Evolutionary conservation across 2,113 vertebrate genomes (phyloP).

Genomic region (Pangasianodon gigas): DNA sequence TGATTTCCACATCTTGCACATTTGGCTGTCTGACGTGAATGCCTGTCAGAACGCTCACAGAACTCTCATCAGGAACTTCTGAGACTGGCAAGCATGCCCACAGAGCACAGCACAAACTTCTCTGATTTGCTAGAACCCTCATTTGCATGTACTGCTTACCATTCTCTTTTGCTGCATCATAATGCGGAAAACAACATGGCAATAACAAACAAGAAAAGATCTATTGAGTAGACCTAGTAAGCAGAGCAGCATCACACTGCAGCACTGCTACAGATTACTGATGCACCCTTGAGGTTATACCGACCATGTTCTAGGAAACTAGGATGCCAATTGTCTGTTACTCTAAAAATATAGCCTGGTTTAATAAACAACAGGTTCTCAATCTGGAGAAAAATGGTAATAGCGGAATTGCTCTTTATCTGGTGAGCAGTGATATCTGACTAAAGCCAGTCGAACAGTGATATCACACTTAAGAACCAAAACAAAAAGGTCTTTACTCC

Average conservation of each 20-base stretch:
- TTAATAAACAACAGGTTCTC: not conserved
- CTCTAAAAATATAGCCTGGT: not conserved
- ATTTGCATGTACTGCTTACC: constrained; percentile 18
- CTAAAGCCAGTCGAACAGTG: not conserved
- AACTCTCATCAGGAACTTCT: not conserved
- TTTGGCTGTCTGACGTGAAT: not conserved
- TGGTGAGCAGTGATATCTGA: not conserved
- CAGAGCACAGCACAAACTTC: not conserved
- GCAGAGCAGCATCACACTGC: constrained; percentile 14
- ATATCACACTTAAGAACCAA: not conserved
- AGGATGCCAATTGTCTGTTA: not conserved
- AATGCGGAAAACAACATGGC: not conserved
- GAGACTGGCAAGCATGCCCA: not conserved
- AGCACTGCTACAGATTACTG: constrained; percentile 1
- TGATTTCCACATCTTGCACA: not conserved
- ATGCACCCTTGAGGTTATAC: not conserved
- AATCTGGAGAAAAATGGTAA: not conserved
- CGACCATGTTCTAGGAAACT: not conserved
- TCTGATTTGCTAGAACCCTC: constrained; percentile 5
- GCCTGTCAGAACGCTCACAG: not conserved
- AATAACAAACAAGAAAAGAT: constrained; percentile 16
- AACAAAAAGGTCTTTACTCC: not conserved
- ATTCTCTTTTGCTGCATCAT: constrained; percentile 16
- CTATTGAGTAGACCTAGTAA: not conserved
- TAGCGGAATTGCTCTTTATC: not conserved